Evolutionary conservation across 2,888 invertebrate genomes (phyloP), one percentile per base, ranked within the genome.

Genomic region (Melikaiella ostensackeni): DNA sequence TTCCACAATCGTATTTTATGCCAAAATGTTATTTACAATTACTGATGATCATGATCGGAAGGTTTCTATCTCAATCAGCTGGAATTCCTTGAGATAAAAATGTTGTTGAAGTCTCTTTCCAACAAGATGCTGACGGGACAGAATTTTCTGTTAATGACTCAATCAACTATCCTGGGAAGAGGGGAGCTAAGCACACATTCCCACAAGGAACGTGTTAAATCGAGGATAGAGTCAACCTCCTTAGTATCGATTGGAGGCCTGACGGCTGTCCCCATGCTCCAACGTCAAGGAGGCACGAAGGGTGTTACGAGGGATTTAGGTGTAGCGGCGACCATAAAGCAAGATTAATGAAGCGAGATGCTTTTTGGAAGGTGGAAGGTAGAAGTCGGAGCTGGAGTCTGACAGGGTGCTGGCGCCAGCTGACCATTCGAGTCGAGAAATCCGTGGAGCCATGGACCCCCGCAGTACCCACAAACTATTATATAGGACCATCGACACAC

Each of bases 261-360:
- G 66, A 78, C 75, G 75, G 75, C 79, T 75, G 30, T 19, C 42
- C 46, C 27, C 66, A 46, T 66, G 19, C 66, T 66, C n/a, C 24
- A 74, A 64, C 59, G 59, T 16, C 73, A 55, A 61, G 13, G 79
- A 61, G 76, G 75, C 63, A 77, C 27, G 46, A 66, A 63, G 57
- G 81, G 77, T 78, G 81, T 79, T 78, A 77, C 77, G 79, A 78
- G 77, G 81, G 82, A 83, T 83, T 86, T 83, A 82, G 84, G 85
- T 86, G 84, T 83, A 84, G 83, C 84, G 84, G 83, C 82, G 78
- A 81, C 82, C 84, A 85, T 85, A 84, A 86, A 87, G 86, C 84
- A 86, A 85, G 87, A 87, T 88, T 88, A 88, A 88, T 88, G 88
- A 88, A 87, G 85, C 85, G 83, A 87, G 85, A 83, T 86, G 83